phyloP scores from a whole-genome alignment of 2,797 vertebrate genomes.

The Malacoctenus gilli region DNA sequence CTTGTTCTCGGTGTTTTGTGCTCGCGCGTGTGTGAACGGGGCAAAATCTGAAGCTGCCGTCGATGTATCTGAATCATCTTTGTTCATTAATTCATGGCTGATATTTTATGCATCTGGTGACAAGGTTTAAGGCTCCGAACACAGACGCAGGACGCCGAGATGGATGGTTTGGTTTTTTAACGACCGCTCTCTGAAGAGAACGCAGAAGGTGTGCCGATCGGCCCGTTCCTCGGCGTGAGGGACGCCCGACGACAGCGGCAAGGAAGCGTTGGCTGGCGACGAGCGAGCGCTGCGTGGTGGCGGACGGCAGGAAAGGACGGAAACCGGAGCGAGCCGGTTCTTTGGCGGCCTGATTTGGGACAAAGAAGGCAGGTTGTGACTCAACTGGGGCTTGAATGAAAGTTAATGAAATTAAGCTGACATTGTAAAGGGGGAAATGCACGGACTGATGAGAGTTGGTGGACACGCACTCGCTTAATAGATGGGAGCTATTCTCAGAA shows the following conservation, averaged over 20 bases:
- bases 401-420: neutral
- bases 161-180: constrained; percentile 41
- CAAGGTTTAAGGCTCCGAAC: constrained; percentile 68
- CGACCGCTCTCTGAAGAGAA: constrained; percentile 41
- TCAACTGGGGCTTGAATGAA: neutral
- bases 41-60: constrained; percentile 68
- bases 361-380: neutral
- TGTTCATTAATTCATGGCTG: constrained; percentile 85
- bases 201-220: constrained; percentile 31
- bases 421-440: neutral
- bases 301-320: neutral
- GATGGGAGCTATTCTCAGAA: neutral
- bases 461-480: constrained; percentile 10
- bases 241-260: constrained; percentile 7
- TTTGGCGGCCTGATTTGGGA: constrained; percentile 1
- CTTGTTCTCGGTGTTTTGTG: constrained; percentile 68
- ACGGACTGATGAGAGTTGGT: constrained; percentile 2
- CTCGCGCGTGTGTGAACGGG: constrained; percentile 52
- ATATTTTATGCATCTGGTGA: constrained; percentile 80
- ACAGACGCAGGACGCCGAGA: constrained; percentile 37
- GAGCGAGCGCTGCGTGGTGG: neutral
- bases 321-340: neutral
- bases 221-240: constrained; percentile 6
- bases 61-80: constrained; percentile 81
- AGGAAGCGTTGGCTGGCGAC: neutral